phyloP scores from a whole-genome alignment of 2,888 invertebrate species.

The Clanis bilineata region DNA sequence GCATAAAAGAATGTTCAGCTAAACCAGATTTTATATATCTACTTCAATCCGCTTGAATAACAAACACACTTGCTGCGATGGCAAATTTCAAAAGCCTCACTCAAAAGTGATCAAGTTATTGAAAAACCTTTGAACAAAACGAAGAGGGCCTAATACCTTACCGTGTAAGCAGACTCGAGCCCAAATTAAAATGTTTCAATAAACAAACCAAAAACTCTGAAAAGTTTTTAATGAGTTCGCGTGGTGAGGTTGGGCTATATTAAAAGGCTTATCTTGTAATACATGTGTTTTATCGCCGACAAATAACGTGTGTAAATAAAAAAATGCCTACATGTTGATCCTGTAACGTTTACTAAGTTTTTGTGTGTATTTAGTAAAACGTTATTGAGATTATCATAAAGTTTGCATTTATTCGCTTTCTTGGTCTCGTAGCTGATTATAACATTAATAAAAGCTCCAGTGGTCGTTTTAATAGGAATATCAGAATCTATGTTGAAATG shows the following conservation, averaged over 20 bases:
- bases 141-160: neutral
- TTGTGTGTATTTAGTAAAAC: neutral
- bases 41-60: no score
- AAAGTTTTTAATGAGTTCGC: conserved; percentile 10
- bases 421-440: no score
- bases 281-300: neutral
- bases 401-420: no score
- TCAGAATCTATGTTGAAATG: no score
- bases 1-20: no score
- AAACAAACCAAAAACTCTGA: neutral
- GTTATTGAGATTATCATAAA: neutral
- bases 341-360: neutral
- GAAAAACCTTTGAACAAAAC: neutral
- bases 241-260: neutral
- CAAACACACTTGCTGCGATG: neutral
- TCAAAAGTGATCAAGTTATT: neutral
- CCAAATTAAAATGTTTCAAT: conserved; percentile 1
- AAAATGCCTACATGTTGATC: neutral
- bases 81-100: neutral
- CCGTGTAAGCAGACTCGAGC: neutral
- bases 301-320: neutral
- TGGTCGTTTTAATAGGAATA: no score
- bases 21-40: no score
- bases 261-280: conserved; percentile 8
- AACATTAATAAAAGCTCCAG: no score